phyloP scores from a whole-genome alignment of 2,113 vertebrate species.

The Alexandromys fortis region DNA sequence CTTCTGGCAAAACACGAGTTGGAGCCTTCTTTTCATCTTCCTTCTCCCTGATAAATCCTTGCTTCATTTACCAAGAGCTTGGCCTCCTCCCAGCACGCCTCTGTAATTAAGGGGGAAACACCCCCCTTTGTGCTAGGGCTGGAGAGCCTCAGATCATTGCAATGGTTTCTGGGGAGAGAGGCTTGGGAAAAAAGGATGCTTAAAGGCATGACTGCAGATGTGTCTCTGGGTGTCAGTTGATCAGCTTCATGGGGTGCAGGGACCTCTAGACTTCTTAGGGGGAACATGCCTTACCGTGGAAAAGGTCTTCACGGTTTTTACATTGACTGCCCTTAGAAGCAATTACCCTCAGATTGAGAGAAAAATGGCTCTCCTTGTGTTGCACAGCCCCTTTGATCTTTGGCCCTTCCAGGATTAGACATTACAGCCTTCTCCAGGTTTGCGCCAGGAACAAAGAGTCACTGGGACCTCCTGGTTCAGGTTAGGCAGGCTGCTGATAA shows the following conservation, averaged over 20 bases:
- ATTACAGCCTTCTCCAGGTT: background rate
- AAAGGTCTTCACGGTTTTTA: background rate
- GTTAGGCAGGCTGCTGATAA: background rate
- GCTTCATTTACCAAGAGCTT: constrained; percentile 47
- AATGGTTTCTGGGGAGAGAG: constrained; percentile 33
- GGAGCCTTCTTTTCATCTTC: constrained; percentile 71
- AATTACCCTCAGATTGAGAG: background rate
- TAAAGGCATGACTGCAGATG: background rate
- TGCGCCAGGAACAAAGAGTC: background rate
- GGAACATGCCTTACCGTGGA: background rate
- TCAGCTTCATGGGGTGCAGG: background rate
- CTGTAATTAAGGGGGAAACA: constrained; percentile 67
- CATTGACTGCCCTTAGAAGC: background rate
- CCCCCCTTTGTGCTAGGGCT: background rate
- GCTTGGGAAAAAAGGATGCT: background rate
- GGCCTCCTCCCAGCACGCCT: constrained; percentile 58
- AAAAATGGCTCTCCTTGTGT: background rate
- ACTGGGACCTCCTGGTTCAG: background rate
- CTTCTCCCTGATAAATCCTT: constrained; percentile 53
- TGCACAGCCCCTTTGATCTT: background rate
- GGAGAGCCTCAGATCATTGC: constrained; percentile 34
- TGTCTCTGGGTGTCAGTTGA: background rate
- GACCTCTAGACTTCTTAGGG: background rate
- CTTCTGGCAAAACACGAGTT: constrained; percentile 73
- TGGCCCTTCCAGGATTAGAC: background rate